Evolutionary conservation across 2,888 invertebrate species (phyloP).

Genomic region (Drosophila birchii): DNA sequence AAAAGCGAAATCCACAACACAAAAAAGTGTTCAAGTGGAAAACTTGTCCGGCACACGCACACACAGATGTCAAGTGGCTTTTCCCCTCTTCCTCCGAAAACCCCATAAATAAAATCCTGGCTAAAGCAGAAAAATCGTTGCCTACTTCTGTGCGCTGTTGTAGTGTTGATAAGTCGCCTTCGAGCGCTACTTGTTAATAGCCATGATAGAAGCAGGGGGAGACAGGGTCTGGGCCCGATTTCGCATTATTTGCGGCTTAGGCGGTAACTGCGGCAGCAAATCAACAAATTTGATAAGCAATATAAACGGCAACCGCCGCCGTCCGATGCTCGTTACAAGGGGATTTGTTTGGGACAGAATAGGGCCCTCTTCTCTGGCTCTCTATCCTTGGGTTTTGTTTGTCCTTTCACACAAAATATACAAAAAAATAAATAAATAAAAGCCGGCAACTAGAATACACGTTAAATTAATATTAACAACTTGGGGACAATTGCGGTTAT

Average conservation of each 20-base stretch:
- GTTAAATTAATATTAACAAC: slow-evolving; percentile 2
- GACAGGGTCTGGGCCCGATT: slow-evolving; percentile 14
- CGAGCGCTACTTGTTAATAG: slow-evolving; percentile 73
- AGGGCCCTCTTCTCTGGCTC: slow-evolving; percentile 1
- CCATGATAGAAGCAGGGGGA: slow-evolving; percentile 44
- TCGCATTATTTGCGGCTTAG: slow-evolving; percentile 75
- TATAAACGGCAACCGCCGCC: slow-evolving; percentile 58
- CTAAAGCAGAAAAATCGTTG: slow-evolving; percentile 45
- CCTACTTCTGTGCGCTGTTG: slow-evolving; percentile 64
- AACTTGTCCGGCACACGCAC: slow-evolving; percentile 59
- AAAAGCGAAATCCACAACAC: slow-evolving; percentile 64
- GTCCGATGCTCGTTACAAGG: slow-evolving; percentile 62
- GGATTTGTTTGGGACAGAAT: slow-evolving; percentile 52
- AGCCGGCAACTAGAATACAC: slow-evolving; percentile 9
- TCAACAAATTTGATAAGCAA: slow-evolving; percentile 81
- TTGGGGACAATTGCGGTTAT: accelerated
- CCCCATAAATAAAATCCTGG: slow-evolving; percentile 37
- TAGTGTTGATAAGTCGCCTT: slow-evolving; percentile 77
- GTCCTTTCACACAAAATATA: neutral
- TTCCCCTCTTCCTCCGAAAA: slow-evolving; percentile 10
- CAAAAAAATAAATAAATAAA: neutral
- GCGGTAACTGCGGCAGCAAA: slow-evolving; percentile 68
- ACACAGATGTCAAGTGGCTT: slow-evolving; percentile 65
- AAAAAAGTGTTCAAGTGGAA: slow-evolving; percentile 75
- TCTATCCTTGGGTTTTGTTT: slow-evolving; percentile 2